These are phyloP conservation scores for Phrynocephalus guinanensis DNA, from an alignment of 2,797 vertebrate species.

Conservation along the genomic window DNA sequence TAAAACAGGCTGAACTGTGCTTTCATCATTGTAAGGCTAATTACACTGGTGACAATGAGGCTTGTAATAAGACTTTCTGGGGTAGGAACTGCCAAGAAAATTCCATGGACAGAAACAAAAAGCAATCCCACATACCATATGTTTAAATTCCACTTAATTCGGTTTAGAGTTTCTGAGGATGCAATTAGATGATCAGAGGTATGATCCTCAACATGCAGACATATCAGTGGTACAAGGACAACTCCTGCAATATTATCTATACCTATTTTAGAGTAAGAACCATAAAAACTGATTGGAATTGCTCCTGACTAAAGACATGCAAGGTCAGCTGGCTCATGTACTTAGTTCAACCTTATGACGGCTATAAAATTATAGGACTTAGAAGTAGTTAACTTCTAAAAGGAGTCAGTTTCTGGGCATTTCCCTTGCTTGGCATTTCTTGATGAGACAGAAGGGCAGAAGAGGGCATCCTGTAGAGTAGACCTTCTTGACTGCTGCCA, in stretches of 20 bases:
- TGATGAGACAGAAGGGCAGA: too few species aligned
- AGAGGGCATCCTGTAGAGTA: too few species aligned
- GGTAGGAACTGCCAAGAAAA: too few species aligned
- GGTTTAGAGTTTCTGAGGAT: not conserved
- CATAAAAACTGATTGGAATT: not conserved
- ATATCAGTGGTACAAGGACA: not conserved
- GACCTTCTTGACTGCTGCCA: too few species aligned
- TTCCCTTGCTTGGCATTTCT: too few species aligned
- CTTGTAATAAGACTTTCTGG: too few species aligned
- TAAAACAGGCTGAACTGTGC: too few species aligned
- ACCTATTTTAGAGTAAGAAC: not conserved
- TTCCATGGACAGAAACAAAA: too few species aligned
- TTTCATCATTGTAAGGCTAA: too few species aligned
- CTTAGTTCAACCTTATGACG: not conserved
- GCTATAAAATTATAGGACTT: not conserved
- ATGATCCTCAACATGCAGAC: not conserved
- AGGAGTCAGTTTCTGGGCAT: too few species aligned
- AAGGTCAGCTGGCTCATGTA: not conserved
- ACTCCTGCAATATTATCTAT: not conserved
- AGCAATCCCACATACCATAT: not conserved
- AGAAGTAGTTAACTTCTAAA: too few species aligned
- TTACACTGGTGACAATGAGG: too few species aligned
- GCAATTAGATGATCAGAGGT: not conserved
- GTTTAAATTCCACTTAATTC: not conserved
- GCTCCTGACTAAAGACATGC: not conserved